Evolutionary conservation across 2,888 invertebrate genomes (phyloP), one percentile per base, ranked within the genome.

Genomic region (Heliconius cydno): DNA sequence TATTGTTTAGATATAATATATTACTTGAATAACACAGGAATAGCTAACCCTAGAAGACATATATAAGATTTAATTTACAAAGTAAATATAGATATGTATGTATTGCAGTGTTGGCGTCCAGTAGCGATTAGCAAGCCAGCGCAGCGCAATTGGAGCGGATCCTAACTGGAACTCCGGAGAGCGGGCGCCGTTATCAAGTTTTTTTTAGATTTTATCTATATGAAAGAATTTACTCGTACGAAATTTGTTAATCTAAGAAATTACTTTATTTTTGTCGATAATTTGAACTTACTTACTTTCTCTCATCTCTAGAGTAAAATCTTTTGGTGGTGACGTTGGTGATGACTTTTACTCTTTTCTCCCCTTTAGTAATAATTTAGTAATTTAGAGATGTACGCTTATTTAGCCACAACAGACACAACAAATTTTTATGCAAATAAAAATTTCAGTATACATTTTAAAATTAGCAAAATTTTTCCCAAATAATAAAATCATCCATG

Each of bases 91-190:
- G 77, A 78, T 80, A 79, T 79, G 80, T 83, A 74, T 81, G 80
- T 83, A 74, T 81, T 82, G 80, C 78, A 79, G 78, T 72, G 71
- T 75, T 73, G 41, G 52, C 38, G 73, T 34, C 80, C 75, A 80
- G 74, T 76, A 71, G 74, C 79, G 75, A 77, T 82, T 80, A 79
- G 68, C 80, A 81, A 86, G 89, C 91, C 89, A 88, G 89, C 86
- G 76, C 81, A 79, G 25, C 84, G 81, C 89, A 93, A 93, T 86
- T 92, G 88, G 93, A 93, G 92, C 93, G 89, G 87, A 85, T 86
- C 89, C 87, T 92, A 93, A 92, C 93, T 92, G 93, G 88, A 88
- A 85, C 84, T 80, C 80, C 84, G 84, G 85, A 83, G 81, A 75
- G 83, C 79, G 80, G 79, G 74, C 72, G 83, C 86, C 85, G 86